phyloP scores from a whole-genome alignment of 1,140 invertebrate species.

The Leguminivora glycinivorella region DNA sequence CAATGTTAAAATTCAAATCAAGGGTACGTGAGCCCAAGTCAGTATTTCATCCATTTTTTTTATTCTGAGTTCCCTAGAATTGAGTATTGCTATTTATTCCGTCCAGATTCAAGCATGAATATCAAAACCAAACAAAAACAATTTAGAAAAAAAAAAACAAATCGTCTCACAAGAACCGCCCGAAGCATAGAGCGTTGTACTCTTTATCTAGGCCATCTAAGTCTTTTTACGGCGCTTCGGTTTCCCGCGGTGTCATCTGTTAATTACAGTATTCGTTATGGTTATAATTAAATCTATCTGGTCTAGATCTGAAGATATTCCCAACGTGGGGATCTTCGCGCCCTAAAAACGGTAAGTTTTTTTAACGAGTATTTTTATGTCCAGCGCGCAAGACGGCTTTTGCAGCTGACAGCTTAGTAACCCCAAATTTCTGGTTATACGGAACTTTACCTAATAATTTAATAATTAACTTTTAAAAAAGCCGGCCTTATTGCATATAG shows the following conservation, averaged over 20 bases:
- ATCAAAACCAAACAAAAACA: too few species aligned
- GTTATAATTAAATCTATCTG: slow-evolving; percentile 31
- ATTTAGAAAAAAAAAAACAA: too few species aligned
- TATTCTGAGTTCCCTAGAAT: too few species aligned
- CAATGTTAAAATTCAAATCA: too few species aligned
- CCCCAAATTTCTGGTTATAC: too few species aligned
- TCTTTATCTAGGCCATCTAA: slow-evolving; percentile 21
- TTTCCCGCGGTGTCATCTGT: slow-evolving; percentile 35
- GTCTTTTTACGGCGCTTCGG: slow-evolving; percentile 19
- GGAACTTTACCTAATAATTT: too few species aligned
- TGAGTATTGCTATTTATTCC: too few species aligned
- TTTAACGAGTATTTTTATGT: slow-evolving; percentile 4
- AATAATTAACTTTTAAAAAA: too few species aligned
- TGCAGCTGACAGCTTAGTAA: background rate
- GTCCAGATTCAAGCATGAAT: too few species aligned
- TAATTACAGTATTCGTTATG: slow-evolving; percentile 35
- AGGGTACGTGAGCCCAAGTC: too few species aligned
- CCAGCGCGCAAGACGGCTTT: background rate
- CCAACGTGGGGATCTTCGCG: slow-evolving; percentile 40
- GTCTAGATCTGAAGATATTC: slow-evolving; percentile 42
- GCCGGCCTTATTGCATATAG: too few species aligned
- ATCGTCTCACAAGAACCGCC: background rate
- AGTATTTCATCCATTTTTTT: too few species aligned
- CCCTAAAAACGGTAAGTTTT: slow-evolving; percentile 42
- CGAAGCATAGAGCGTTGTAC: background rate